These are phyloP conservation scores for Cheilinus undulatus DNA, from an alignment of 2,113 vertebrate genomes.

Conservation along the genomic window DNA sequence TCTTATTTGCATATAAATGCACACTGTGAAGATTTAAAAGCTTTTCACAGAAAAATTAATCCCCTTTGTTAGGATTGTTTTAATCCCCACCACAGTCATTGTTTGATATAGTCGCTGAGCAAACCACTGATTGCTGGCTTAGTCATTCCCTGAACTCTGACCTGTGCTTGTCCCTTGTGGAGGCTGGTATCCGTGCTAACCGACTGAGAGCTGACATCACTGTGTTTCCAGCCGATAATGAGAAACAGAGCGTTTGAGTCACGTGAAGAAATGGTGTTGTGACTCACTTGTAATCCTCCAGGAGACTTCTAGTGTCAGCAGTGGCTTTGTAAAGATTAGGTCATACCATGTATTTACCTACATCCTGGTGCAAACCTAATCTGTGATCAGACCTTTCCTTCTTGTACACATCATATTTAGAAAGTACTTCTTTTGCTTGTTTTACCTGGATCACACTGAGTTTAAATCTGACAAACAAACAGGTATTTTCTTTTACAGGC, in stretches of 20 bases:
- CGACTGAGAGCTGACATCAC: constrained; percentile 13
- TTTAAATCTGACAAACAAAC: constrained; percentile 49
- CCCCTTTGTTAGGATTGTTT: not conserved
- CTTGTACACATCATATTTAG: too few species aligned
- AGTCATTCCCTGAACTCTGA: constrained; percentile 13
- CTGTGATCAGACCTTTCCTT: not conserved
- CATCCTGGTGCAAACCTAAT: not conserved
- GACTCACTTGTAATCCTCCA: constrained; percentile 13
- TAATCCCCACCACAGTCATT: not conserved
- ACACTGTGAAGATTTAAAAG: too few species aligned
- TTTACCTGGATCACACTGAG: not conserved
- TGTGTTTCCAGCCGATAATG: constrained; percentile 22
- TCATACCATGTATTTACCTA: not conserved
- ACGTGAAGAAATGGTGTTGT: constrained; percentile 29
- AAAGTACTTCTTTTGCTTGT: not conserved
- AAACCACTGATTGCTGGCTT: constrained; percentile 7
- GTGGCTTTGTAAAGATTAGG: constrained; percentile 28
- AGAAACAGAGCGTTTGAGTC: constrained; percentile 41
- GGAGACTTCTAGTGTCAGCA: constrained; percentile 28
- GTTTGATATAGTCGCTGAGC: not conserved
- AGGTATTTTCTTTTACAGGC: not conserved
- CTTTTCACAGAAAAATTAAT: too few species aligned
- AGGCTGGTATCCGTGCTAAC: not conserved
- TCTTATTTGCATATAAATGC: too few species aligned
- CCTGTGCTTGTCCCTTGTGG: constrained; percentile 12